Percentiles rank a stretch among this genome's conserved stretches.
These are phyloP conservation scores for Itoplectis maculator DNA, from an alignment of 2,888 invertebrate genomes.

Conservation along the genomic window DNA sequence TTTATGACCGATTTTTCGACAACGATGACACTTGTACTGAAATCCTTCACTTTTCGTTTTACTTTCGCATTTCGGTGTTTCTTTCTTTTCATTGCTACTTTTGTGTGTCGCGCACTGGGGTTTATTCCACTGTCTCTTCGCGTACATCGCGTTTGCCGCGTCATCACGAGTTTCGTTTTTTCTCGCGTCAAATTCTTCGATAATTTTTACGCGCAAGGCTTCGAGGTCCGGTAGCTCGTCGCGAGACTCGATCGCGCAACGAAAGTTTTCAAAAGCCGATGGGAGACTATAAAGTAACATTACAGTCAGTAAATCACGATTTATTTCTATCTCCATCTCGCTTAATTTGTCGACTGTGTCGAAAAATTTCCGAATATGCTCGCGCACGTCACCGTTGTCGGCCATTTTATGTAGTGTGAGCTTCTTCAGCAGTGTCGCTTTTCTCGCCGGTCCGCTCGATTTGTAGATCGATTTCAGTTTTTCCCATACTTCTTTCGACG, in stretches of 20 bases:
- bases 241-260: no score
- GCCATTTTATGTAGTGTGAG: slow-evolving; percentile 77
- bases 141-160: slow-evolving; percentile 28
- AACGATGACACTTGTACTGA: slow-evolving; percentile 40
- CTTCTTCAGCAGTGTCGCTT: slow-evolving; percentile 68
- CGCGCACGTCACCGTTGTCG: slow-evolving; percentile 75
- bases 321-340: no score
- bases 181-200: slow-evolving; percentile 75
- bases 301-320: slow-evolving; percentile 72
- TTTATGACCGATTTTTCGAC: slow-evolving; percentile 51
- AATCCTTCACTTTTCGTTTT: slow-evolving; percentile 13
- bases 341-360: no score
- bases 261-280: no score
- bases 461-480: slow-evolving; percentile 52
- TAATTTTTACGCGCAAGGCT: slow-evolving; percentile 76
- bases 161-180: neutral
- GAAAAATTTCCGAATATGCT: slow-evolving; percentile 77
- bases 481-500: no score
- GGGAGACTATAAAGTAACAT: slow-evolving; percentile 79
- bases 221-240: no score
- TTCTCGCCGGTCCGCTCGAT: slow-evolving; percentile 62
- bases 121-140: neutral
- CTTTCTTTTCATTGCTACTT: neutral
- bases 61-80: neutral
- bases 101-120: neutral